Evolutionary conservation across 1,140 invertebrate genomes (phyloP).

Genomic region (Spodoptera frugiperda): DNA sequence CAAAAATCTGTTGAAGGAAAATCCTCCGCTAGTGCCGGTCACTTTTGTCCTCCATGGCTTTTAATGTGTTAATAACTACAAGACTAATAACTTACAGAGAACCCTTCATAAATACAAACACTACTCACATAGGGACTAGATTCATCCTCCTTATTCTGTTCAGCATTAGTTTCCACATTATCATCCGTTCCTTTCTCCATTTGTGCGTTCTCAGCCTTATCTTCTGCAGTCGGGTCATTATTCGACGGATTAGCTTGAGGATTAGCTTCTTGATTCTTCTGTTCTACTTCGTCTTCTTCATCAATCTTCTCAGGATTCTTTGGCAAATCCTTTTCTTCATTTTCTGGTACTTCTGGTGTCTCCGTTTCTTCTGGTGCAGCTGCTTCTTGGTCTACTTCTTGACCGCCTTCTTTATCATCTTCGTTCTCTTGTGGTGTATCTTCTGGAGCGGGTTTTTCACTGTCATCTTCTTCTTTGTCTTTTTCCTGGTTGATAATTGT

Average conservation of each 20-base stretch:
- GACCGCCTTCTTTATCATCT: conserved; percentile 59
- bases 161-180: conserved; percentile 86
- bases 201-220: conserved; percentile 80
- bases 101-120: too few species aligned
- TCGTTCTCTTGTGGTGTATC: conserved; percentile 71
- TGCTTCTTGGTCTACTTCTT: conserved; percentile 68
- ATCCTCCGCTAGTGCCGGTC: too few species aligned
- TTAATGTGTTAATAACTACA: too few species aligned
- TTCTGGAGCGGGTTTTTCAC: conserved; percentile 53
- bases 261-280: conserved; percentile 90
- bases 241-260: conserved; percentile 87
- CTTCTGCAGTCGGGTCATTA: conserved; percentile 86
- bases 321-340: conserved; percentile 73
- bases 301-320: conserved; percentile 82
- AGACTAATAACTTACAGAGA: too few species aligned
- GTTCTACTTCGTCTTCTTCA: conserved; percentile 87
- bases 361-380: conserved; percentile 53
- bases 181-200: conserved; percentile 81
- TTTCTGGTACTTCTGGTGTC: conserved; percentile 59
- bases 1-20: too few species aligned
- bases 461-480: conserved; percentile 58
- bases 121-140: conserved; percentile 85
- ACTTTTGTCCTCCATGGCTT: too few species aligned
- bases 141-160: conserved; percentile 88
- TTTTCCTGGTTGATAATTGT: conserved; percentile 44